A percentile compares a stretch with the other conserved stretches of the same genome.
phyloP scores from a whole-genome alignment of 2,797 vertebrate species.

The Betta splendens region DNA sequence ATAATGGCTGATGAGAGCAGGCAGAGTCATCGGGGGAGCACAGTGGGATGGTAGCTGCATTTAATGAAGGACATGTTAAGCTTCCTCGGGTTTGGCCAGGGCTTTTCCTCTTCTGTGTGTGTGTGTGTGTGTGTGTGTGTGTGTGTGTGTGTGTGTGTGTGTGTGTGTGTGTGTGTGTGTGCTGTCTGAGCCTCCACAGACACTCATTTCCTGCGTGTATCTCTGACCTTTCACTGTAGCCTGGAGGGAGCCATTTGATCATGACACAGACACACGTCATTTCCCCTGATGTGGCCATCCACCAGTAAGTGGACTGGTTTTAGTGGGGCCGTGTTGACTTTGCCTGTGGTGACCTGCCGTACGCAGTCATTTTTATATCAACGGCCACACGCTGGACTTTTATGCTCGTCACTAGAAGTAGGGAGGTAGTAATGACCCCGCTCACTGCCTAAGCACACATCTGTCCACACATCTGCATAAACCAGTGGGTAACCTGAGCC shows the following conservation, averaged over 20 bases:
- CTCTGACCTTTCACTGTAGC: conserved; percentile 76
- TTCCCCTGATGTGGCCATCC: conserved; percentile 60
- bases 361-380: background rate
- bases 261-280: conserved; percentile 45
- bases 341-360: background rate
- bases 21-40: conserved; percentile 61
- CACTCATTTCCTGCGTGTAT: conserved; percentile 83
- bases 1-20: conserved; percentile 67
- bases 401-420: no score
- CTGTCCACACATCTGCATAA: conserved; percentile 11
- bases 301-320: conserved; percentile 52
- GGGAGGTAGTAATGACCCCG: no score
- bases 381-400: background rate
- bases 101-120: conserved; percentile 37
- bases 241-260: conserved; percentile 76
- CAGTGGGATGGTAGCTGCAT: conserved; percentile 67
- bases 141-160: conserved; percentile 44
- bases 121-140: conserved; percentile 44
- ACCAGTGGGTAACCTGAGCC: conserved; percentile 52
- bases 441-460: conserved; percentile 1
- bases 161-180: conserved; percentile 43
- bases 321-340: conserved; percentile 26
- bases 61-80: conserved; percentile 77
- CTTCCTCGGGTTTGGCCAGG: conserved; percentile 57
- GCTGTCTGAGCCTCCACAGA: conserved; percentile 71